Evolutionary conservation across 2,113 vertebrate genomes (phyloP).

Genomic region (Varanus komodoensis): DNA sequence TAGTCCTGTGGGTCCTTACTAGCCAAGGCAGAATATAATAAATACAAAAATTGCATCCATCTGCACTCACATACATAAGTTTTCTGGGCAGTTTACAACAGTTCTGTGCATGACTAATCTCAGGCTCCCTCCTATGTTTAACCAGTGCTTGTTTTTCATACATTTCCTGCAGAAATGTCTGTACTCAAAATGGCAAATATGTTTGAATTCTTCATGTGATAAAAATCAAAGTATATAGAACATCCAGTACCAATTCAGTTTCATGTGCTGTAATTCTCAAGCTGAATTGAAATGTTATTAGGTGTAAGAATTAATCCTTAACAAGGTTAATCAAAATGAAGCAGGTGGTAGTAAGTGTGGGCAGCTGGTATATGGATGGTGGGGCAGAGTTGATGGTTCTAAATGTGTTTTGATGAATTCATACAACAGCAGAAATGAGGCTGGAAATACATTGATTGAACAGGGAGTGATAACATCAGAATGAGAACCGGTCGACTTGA

Average conservation of each 20-base stretch:
- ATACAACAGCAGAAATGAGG: not conserved
- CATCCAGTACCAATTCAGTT: not conserved
- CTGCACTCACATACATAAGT: no score
- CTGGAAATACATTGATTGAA: not conserved
- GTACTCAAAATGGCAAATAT: not conserved
- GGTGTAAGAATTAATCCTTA: not conserved
- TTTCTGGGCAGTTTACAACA: no score
- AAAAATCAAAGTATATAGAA: not conserved
- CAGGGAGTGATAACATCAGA: not conserved
- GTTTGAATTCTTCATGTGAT: not conserved
- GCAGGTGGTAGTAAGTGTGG: not conserved
- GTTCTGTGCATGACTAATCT: not conserved
- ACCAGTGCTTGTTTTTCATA: not conserved
- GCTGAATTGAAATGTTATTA: rapidly evolving
- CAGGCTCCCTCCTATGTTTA: not conserved
- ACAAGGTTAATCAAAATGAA: not conserved
- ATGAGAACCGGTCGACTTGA: not conserved
- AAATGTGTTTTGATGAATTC: not conserved
- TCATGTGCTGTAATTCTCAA: not conserved
- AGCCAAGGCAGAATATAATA: not conserved
- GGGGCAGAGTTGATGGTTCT: no score
- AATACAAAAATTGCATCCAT: not conserved
- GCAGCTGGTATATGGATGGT: not conserved
- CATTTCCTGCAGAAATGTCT: not conserved
- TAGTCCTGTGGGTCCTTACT: not conserved